These are phyloP conservation scores for Erpornis zantholeuca DNA, from an alignment of 2,113 vertebrate species.

Conservation along the genomic window DNA sequence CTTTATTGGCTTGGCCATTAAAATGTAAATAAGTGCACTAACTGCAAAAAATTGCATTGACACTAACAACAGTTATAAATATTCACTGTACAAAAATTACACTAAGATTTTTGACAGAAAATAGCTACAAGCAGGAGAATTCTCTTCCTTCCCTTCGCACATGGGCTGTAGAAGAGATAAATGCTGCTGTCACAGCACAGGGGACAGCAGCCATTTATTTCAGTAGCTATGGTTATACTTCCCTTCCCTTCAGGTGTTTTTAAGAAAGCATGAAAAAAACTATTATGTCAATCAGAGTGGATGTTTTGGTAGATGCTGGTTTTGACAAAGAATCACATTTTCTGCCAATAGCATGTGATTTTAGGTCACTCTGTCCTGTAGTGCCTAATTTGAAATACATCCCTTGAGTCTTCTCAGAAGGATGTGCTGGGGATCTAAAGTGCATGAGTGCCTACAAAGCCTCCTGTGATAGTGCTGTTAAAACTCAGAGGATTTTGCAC, in stretches of 20 bases:
- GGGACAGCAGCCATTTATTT: not conserved
- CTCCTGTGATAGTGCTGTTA: not conserved
- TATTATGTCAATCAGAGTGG: not conserved
- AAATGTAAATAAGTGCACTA: slow-evolving; percentile 52
- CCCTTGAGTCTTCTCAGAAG: not conserved
- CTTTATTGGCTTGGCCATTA: slow-evolving; percentile 58
- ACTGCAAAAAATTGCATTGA: slow-evolving; percentile 41
- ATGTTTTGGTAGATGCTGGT: not conserved
- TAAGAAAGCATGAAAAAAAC: not conserved
- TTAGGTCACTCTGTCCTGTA: not conserved
- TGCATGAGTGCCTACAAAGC: not conserved
- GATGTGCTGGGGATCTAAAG: not conserved
- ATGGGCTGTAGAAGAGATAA: not conserved
- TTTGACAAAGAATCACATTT: not conserved
- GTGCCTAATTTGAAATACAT: not conserved
- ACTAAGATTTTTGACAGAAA: slow-evolving; percentile 20
- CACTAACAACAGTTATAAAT: slow-evolving; percentile 42
- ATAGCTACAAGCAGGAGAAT: slow-evolving; percentile 16
- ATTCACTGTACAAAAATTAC: slow-evolving; percentile 41
- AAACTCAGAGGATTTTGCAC: not conserved
- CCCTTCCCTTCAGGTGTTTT: not conserved
- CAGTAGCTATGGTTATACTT: not conserved
- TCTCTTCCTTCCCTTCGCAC: not conserved
- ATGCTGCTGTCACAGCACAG: not conserved
- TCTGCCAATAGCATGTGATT: not conserved